A percentile compares a stretch with the other conserved stretches of the same genome.
phyloP scores from a whole-genome alignment of 2,888 invertebrate genomes.

The Seira ritae region DNA sequence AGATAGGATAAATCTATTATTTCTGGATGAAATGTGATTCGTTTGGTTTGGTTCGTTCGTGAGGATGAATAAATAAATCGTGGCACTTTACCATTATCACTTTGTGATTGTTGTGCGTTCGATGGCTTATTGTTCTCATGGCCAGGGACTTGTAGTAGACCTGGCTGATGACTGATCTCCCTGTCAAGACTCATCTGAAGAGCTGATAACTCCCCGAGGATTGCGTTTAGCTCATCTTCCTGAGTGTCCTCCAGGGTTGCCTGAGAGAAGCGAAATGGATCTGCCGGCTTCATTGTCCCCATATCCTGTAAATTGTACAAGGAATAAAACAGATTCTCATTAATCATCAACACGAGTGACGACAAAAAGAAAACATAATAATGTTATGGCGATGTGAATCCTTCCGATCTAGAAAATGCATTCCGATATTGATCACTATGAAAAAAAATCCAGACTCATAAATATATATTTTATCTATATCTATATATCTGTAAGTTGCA shows the following conservation, averaged over 20 bases:
- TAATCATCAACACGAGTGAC: constrained; percentile 37
- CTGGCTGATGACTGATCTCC: constrained; percentile 74
- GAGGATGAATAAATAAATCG: constrained; percentile 36
- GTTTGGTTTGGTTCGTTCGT: too few relatives aligned
- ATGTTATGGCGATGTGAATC: too few relatives aligned
- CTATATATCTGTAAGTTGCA: too few relatives aligned
- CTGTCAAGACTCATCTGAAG: constrained; percentile 84
- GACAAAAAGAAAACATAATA: too few relatives aligned
- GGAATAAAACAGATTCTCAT: constrained; percentile 48
- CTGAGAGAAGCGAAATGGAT: constrained; percentile 95
- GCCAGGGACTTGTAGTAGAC: constrained; percentile 67
- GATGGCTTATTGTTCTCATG: constrained; percentile 52
- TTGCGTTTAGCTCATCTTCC: constrained; percentile 97
- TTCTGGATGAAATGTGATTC: too few relatives aligned
- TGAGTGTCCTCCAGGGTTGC: constrained; percentile 97
- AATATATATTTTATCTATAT: too few relatives aligned
- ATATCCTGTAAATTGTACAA: constrained; percentile 80
- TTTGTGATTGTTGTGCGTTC: constrained; percentile 51
- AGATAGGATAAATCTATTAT: too few relatives aligned
- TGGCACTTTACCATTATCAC: constrained; percentile 64
- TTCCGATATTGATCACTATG: too few relatives aligned
- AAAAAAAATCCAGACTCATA: too few relatives aligned
- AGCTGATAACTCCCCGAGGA: constrained; percentile 95
- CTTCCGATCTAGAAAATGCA: too few relatives aligned
- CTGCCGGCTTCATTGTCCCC: constrained; percentile 86